phyloP scores from a whole-genome alignment of 2,113 vertebrate species.

The Lagopus leucura region DNA sequence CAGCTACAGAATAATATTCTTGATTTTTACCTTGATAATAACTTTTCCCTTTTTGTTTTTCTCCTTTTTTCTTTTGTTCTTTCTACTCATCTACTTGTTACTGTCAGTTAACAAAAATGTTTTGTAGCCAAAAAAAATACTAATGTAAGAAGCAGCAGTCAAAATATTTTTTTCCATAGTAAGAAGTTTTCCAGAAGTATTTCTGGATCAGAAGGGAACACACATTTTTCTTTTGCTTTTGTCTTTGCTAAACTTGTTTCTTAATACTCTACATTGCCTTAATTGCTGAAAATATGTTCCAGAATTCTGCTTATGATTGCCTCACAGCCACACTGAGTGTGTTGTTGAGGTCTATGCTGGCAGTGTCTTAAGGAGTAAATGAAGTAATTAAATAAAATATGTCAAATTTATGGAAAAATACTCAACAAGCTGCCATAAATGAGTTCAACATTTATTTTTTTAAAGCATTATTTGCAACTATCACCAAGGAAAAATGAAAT shows the following conservation, averaged over 20 bases:
- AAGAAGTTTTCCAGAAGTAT: not conserved
- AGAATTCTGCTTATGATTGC: not conserved
- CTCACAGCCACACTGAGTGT: not conserved
- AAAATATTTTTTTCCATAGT: not conserved
- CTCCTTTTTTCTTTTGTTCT: not conserved
- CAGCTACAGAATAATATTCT: not conserved
- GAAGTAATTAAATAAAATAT: not conserved
- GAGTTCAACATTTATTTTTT: not conserved
- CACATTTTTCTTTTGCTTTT: not conserved
- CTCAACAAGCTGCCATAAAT: not conserved
- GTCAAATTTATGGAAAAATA: not conserved
- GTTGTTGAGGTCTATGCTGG: not conserved
- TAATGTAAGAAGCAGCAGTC: not conserved
- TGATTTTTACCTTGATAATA: not conserved
- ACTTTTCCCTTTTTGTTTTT: not conserved
- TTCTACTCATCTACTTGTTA: not conserved
- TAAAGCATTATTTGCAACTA: not conserved
- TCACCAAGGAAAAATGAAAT: not conserved
- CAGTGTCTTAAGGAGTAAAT: not conserved
- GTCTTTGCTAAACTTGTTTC: not conserved
- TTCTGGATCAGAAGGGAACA: not conserved
- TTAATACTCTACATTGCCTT: not conserved
- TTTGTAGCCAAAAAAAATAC: not conserved
- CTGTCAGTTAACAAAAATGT: not conserved
- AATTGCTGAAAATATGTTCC: not conserved